Base-by-base conservation (phyloP, 2,113 vertebrate species). In the Marmota flaviventris region DNA sequence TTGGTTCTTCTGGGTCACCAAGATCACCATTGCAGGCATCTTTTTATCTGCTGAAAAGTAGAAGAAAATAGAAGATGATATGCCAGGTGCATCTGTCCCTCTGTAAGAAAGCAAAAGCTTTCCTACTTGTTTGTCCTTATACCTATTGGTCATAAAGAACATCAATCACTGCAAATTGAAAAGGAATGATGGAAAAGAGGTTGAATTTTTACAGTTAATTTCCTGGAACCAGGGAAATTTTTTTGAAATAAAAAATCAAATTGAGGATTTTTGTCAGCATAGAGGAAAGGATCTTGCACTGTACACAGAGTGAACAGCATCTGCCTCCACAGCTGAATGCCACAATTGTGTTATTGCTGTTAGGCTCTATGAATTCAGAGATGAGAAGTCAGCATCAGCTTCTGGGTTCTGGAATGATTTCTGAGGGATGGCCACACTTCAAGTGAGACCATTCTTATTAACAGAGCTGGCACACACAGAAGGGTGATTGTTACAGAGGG, bases 401-500 rank as follows among this genome's bases (percentile, higher is more conserved):
- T 14, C 3, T 27, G 5, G 32, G n/a, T 10, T 39, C 65, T 73
- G 10, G 29, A 72, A 56, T 3, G 25, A 32, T 65, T 70, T 63
- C 2, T 69, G 58, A 42, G n/a, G 13, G n/a, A 29, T 56, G 32
- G 4, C 4, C 17, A 25, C 18, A 61, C 22, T 72, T 75, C 56
- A 8, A 56, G 39, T 61, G 51, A 85, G 39, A 56, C 0, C 24
- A 29, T 20, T 75, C 16, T 29, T 10, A 1, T 25, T n/a, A 67
- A 51, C 2, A 58, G 5, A 34, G 1, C 22, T 3, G 4, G 8
- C 8, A 56, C 29, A 37, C 5, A 1, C 16, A 56, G 1, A 82
- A 6, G 56, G 16, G 17, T 8, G 18, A 24, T 8, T 56, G 9
- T 75, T 89, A 42, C 58, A 61, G 24, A 24, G 8, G 61, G 20